Evolutionary conservation across 2,888 invertebrate species (phyloP), one percentile per base, ranked within the genome.

Genomic region (Anodontia alba): DNA sequence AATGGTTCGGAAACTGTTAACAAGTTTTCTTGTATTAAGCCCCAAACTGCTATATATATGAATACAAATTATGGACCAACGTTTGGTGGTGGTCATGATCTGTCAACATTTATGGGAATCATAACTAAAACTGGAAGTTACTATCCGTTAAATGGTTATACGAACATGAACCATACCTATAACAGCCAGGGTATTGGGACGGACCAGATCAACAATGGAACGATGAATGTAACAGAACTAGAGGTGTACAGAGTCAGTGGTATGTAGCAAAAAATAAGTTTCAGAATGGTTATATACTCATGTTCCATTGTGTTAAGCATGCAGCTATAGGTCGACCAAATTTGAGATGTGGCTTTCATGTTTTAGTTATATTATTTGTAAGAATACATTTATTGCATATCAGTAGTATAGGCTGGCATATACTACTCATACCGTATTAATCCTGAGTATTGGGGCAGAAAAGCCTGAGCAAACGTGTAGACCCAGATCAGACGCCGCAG

Each of bases 201-300:
- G 17, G 36, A 72, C 20, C 54, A 80, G 38, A 72, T 80, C 20
- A 80, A 74, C 51, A 88, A 88, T 49, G 84, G 79, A 1, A 80
- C 78, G 26, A 70, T 82, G 46, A 73, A 85, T 43, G 82, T 84
- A 1, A 83, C 76, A 23, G 88, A 88, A 15, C 66, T 88, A 20
- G 87, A 87, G 69, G 87, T 89, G 1, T 89, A 87, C 71, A 31
- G 68, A 38, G 84, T 89, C 1, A 71, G 76, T 73, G 83, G 88
- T 88, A 76, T n/a, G 54, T 54, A 46, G 20, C 20, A 12, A 38
- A 38, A 5, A 12, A 38, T 38, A n/a, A n/a, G n/a, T n/a, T n/a
- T n/a, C n/a, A n/a, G n/a, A n/a, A n/a, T n/a, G n/a, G n/a, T n/a
- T n/a, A n/a, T n/a, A n/a, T n/a, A n/a, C n/a, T n/a, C n/a, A n/a